Conservation (phyloP, 64 coral and sea anemone species). For the Exaiptasia diaphana region DNA sequence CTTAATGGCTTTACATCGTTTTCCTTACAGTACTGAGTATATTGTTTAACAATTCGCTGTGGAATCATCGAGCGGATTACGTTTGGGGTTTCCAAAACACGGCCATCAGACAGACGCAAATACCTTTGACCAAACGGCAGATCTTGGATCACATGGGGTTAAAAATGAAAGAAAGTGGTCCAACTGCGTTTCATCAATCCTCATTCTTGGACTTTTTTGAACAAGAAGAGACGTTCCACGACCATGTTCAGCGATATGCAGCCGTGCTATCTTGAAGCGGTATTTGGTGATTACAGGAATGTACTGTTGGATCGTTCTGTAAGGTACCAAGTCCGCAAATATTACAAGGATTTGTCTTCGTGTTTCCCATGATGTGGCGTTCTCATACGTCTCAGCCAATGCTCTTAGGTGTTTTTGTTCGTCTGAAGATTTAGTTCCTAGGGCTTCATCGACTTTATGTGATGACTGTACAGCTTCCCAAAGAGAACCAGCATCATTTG, state of each 20-base stretch:
- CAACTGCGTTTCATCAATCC: neutral
- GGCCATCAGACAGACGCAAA: too few relatives aligned
- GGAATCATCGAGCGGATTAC: too few relatives aligned
- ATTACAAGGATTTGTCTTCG: too few relatives aligned
- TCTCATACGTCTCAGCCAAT: slow-evolving; percentile 52
- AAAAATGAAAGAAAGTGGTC: neutral
- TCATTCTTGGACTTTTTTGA: slow-evolving; percentile 13
- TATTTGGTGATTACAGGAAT: too few relatives aligned
- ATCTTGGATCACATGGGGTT: too few relatives aligned
- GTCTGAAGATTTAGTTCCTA: slow-evolving; percentile 4
- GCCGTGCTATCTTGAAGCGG: slow-evolving; percentile 26
- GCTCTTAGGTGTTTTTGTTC: slow-evolving; percentile 41
- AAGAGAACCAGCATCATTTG: slow-evolving; percentile 18
- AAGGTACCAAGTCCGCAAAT: too few relatives aligned
- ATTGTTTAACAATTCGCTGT: too few relatives aligned
- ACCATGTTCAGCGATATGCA: slow-evolving; percentile 20
- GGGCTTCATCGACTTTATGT: slow-evolving; percentile 27
- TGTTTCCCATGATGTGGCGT: slow-evolving; percentile 39
- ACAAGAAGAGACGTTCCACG: slow-evolving; percentile 14
- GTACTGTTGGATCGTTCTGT: too few relatives aligned
- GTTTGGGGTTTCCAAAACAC: too few relatives aligned
- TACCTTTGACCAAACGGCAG: too few relatives aligned
- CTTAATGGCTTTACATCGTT: too few relatives aligned
- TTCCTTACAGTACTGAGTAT: too few relatives aligned
- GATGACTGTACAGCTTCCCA: slow-evolving; percentile 49